Conservation (phyloP, 1,140 invertebrate genomes). For the Ips typographus region DNA sequence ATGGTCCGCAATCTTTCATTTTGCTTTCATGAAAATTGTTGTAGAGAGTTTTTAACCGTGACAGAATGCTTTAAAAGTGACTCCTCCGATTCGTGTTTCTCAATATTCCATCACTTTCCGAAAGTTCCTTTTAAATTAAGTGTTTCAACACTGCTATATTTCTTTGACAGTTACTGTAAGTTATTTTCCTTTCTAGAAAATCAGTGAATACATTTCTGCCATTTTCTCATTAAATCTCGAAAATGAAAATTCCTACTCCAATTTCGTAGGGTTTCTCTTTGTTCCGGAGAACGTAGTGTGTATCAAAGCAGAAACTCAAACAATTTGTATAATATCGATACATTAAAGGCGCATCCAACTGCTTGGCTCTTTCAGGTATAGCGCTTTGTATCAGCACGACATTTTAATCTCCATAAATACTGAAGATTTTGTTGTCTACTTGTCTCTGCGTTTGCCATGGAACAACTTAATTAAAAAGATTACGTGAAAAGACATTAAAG, state of each 20-base stretch:
- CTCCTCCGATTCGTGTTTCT: too few relatives aligned
- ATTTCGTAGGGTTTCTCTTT: constrained; percentile 9
- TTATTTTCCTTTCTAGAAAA: constrained; percentile 5
- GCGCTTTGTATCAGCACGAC: constrained; percentile 7
- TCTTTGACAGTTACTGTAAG: too few relatives aligned
- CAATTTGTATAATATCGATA: constrained; percentile 23
- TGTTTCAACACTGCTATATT: too few relatives aligned
- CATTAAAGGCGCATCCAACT: constrained; percentile 14
- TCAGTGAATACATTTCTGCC: constrained; percentile 3
- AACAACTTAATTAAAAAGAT: too few relatives aligned
- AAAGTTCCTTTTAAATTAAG: too few relatives aligned
- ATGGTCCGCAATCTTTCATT: constrained; percentile 7
- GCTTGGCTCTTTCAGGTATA: constrained; percentile 9
- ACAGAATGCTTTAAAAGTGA: too few relatives aligned
- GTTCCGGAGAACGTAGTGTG: constrained; percentile 13
- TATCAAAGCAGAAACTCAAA: constrained; percentile 22
- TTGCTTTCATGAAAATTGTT: not conserved
- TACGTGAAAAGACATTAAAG: too few relatives aligned
- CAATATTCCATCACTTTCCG: too few relatives aligned
- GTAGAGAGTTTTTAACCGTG: not conserved
- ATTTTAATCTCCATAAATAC: constrained; percentile 17
- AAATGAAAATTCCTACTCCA: constrained; percentile 11
- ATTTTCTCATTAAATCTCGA: constrained; percentile 21
- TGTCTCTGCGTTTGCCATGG: not conserved
- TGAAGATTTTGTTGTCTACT: not conserved